Conservation (phyloP, 2,113 vertebrate species). For the Arenaria interpres region DNA sequence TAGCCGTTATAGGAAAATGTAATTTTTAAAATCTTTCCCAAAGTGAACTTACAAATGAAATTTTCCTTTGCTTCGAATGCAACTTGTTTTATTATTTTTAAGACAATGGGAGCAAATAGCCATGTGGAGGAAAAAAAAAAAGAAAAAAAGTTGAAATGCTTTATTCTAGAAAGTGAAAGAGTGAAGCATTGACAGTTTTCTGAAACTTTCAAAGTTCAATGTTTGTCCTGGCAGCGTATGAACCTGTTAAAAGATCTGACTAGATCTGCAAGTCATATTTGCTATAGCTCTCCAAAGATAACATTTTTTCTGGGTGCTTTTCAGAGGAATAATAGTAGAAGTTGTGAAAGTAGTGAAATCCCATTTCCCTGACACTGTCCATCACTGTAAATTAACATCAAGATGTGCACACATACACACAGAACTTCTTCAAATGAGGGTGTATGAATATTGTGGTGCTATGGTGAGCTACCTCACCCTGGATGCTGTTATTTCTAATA, state of each 20-base stretch:
- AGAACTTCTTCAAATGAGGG: neutral
- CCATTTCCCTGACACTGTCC: neutral
- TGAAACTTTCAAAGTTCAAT: neutral
- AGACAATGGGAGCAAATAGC: neutral
- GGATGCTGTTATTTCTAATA: neutral
- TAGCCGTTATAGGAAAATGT: neutral
- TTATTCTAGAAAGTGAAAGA: neutral
- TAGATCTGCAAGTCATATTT: neutral
- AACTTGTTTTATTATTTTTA: neutral
- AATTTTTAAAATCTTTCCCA: neutral
- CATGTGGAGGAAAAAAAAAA: neutral
- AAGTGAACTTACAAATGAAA: neutral
- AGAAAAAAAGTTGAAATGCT: neutral
- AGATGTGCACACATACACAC: neutral
- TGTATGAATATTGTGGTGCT: neutral
- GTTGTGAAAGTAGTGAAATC: neutral
- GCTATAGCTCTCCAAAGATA: neutral
- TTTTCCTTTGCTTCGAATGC: neutral
- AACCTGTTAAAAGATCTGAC: neutral
- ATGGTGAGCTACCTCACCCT: neutral
- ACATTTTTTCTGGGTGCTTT: neutral
- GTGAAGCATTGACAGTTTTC: neutral
- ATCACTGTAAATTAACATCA: neutral
- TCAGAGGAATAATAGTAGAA: neutral
- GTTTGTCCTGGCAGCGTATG: neutral